Evolutionary conservation across 2,888 invertebrate genomes (phyloP).

Genomic region (Lumbricus terrestris): DNA sequence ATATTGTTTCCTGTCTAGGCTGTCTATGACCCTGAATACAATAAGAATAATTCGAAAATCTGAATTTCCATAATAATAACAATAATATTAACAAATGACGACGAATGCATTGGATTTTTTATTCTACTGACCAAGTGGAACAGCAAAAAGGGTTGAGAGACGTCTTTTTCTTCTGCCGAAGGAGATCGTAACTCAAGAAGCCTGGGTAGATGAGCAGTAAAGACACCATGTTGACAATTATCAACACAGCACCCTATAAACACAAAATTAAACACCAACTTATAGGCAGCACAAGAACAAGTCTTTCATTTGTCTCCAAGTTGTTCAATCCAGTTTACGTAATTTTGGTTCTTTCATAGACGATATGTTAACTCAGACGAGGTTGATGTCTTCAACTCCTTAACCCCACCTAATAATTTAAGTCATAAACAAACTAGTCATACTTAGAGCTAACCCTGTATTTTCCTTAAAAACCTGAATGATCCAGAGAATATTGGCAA

Average conservation of each 20-base stretch:
- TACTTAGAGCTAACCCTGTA: background rate
- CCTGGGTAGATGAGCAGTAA: conserved; percentile 90
- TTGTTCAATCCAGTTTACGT: background rate
- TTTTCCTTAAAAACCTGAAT: background rate
- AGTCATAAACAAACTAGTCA: background rate
- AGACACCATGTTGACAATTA: conserved; percentile 85
- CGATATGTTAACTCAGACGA: background rate
- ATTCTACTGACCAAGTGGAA: conserved; percentile 51
- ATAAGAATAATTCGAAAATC: too few species aligned
- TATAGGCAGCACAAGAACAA: background rate
- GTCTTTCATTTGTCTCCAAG: background rate
- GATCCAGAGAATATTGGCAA: background rate
- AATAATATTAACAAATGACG: background rate
- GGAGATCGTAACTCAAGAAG: conserved; percentile 83
- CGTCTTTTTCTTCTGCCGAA: conserved; percentile 70
- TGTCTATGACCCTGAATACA: too few species aligned
- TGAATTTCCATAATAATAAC: background rate
- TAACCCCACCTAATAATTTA: background rate
- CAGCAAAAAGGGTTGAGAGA: conserved; percentile 78
- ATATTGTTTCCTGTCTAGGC: too few species aligned
- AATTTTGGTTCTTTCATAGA: background rate
- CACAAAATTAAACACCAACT: background rate
- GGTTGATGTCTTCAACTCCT: too few species aligned
- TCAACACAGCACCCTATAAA: conserved; percentile 81
- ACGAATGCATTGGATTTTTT: background rate